Evolutionary conservation across 1,140 invertebrate genomes (phyloP).

Genomic region (Dendrolimus punctatus): DNA sequence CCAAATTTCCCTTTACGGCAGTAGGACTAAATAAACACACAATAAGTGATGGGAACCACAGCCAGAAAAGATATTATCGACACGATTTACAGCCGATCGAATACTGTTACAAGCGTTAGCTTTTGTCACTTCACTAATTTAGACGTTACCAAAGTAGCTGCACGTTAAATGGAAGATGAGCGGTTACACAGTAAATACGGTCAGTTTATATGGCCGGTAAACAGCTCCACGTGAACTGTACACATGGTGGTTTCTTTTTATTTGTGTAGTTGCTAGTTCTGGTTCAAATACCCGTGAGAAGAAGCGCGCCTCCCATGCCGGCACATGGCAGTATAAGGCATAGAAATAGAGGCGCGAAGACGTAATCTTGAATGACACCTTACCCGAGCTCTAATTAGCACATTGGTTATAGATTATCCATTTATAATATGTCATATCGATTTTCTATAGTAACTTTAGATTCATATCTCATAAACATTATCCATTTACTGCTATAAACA

Average conservation of each 20-base stretch:
- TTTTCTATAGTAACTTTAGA: too few species aligned
- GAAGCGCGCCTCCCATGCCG: constrained; percentile 29
- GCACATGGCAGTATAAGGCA: constrained; percentile 11
- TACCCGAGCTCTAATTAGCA: constrained; percentile 31
- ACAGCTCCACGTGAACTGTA: constrained; percentile 63
- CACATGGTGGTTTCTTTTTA: constrained; percentile 62
- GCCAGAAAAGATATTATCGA: constrained; percentile 60
- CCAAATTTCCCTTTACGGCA: constrained; percentile 49
- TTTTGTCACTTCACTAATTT: constrained; percentile 68
- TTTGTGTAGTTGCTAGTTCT: constrained; percentile 54
- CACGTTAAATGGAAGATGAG: constrained; percentile 57
- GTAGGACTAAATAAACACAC: constrained; percentile 45
- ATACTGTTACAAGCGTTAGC: constrained; percentile 57
- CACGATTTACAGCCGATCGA: constrained; percentile 55
- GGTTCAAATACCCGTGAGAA: constrained; percentile 67
- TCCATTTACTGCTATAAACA: too few species aligned
- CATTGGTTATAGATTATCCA: constrained; percentile 32
- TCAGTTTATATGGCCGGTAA: constrained; percentile 59
- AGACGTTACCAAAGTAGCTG: constrained; percentile 65
- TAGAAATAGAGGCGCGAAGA: too few species aligned
- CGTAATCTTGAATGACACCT: constrained; percentile 45
- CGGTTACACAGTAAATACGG: constrained; percentile 55
- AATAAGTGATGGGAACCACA: constrained; percentile 51
- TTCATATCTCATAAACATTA: too few species aligned
- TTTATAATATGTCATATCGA: constrained; percentile 9